phyloP scores from a whole-genome alignment of 2,113 vertebrate genomes.

The Columba livia region DNA sequence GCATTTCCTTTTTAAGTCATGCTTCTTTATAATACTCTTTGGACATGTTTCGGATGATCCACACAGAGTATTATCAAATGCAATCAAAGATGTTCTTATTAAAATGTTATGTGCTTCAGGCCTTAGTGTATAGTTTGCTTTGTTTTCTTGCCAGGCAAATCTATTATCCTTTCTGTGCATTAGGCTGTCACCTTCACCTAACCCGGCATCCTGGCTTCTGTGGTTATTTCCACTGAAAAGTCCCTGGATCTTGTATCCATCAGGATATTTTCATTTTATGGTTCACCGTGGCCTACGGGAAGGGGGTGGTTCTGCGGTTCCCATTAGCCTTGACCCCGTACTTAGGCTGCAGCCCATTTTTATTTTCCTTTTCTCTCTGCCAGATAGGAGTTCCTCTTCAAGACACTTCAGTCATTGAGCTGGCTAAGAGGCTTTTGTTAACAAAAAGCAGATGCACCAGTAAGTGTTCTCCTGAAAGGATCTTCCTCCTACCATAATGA shows the following conservation, averaged over 20 bases:
- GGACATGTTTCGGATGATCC: constrained; percentile 28
- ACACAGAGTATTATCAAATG: constrained; percentile 20
- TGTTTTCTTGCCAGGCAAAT: constrained; percentile 32
- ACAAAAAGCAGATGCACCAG: not conserved
- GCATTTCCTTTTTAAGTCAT: constrained; percentile 52
- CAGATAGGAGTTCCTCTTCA: not conserved
- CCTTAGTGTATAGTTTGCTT: not conserved
- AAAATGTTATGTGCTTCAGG: constrained; percentile 14
- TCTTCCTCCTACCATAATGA: not conserved
- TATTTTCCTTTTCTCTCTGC: not conserved
- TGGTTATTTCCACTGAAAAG: not conserved
- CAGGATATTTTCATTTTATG: not conserved
- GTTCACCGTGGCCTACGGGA: not conserved
- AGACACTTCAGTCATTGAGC: not conserved
- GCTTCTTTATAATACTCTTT: constrained; percentile 10
- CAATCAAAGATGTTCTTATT: constrained; percentile 27
- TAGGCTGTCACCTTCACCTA: not conserved
- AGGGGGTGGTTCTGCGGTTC: not conserved
- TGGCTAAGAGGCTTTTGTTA: not conserved
- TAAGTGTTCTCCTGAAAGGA: not conserved
- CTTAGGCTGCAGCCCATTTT: not conserved
- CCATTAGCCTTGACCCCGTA: constrained; percentile 49
- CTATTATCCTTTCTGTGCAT: not conserved
- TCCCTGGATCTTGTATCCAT: not conserved
- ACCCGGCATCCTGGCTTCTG: not conserved